A percentile compares a stretch with the other conserved stretches of the same genome.
phyloP scores from a whole-genome alignment of 2,888 invertebrate genomes.

The Dynastes maya region DNA sequence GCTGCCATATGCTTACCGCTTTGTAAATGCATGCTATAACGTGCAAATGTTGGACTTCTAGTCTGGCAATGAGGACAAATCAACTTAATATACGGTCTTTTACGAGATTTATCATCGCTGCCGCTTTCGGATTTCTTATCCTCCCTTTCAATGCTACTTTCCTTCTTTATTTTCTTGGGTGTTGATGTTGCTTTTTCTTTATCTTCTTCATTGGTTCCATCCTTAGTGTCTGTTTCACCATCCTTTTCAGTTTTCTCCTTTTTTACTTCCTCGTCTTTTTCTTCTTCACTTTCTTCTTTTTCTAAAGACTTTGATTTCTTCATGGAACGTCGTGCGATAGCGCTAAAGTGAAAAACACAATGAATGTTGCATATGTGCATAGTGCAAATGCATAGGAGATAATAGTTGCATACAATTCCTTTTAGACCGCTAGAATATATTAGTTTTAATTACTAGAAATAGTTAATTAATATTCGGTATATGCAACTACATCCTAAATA shows the following conservation, averaged over 20 bases:
- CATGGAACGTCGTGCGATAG: conserved; percentile 60
- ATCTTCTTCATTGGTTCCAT: conserved; percentile 58
- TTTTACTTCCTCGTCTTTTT: conserved; percentile 69
- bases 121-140: conserved; percentile 71
- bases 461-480: background rate
- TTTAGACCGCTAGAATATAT: background rate
- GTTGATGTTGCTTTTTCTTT: conserved; percentile 63
- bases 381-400: conserved; percentile 7
- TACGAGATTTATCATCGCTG: conserved; percentile 65
- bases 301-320: conserved; percentile 56
- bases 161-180: conserved; percentile 70
- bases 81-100: conserved; percentile 77
- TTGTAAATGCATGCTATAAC: conserved; percentile 83
- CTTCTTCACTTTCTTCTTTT: conserved; percentile 60
- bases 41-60: conserved; percentile 82
- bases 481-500: conserved; percentile 35
- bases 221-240: conserved; percentile 59
- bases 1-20: conserved; percentile 81
- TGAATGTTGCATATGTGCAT: conserved; percentile 47
- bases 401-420: conserved; percentile 19
- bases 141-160: conserved; percentile 74
- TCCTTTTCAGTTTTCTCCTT: conserved; percentile 65
- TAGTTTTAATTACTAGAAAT: background rate
- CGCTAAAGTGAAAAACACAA: conserved; percentile 58
- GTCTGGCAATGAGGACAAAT: conserved; percentile 85